Evolutionary conservation across 2,888 invertebrate genomes (phyloP).

Genomic region (Dendrolimus houi): DNA sequence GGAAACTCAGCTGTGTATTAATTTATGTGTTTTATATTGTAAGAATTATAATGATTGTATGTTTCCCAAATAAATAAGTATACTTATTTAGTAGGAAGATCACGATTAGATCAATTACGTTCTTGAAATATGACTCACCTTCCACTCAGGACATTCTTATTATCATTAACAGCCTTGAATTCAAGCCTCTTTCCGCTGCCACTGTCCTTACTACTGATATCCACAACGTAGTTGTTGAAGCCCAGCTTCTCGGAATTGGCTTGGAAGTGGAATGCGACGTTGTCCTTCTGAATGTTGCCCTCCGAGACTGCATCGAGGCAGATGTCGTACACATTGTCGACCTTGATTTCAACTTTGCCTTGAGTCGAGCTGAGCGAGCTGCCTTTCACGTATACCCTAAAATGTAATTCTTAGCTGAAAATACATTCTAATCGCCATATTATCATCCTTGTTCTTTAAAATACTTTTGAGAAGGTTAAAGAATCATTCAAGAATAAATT

Average conservation of each 20-base stretch:
- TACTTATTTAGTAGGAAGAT: too few species aligned
- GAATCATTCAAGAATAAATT: too few species aligned
- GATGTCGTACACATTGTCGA: slow-evolving; percentile 72
- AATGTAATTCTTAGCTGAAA: background rate
- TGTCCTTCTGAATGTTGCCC: slow-evolving; percentile 77
- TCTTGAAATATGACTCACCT: slow-evolving; percentile 50
- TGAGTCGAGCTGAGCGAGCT: slow-evolving; percentile 70
- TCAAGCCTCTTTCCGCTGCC: slow-evolving; percentile 79
- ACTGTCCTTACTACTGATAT: slow-evolving; percentile 78
- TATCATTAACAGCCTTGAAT: slow-evolving; percentile 78
- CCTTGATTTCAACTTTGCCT: slow-evolving; percentile 72
- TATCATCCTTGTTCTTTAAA: too few species aligned
- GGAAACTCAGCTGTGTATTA: too few species aligned
- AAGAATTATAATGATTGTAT: too few species aligned
- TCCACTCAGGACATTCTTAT: slow-evolving; percentile 82
- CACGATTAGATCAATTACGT: too few species aligned
- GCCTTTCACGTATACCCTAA: slow-evolving; percentile 53
- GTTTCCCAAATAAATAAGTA: too few species aligned
- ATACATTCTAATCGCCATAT: too few species aligned
- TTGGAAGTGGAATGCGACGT: slow-evolving; percentile 77
- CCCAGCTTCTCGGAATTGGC: slow-evolving; percentile 80
- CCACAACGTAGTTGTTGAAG: slow-evolving; percentile 79
- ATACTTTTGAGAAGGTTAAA: too few species aligned
- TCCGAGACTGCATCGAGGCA: slow-evolving; percentile 71
- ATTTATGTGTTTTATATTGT: too few species aligned